A percentile compares a stretch with the other conserved stretches of the same genome.
phyloP scores from a whole-genome alignment of 1,140 invertebrate species.

The Scaptomyza montana region DNA sequence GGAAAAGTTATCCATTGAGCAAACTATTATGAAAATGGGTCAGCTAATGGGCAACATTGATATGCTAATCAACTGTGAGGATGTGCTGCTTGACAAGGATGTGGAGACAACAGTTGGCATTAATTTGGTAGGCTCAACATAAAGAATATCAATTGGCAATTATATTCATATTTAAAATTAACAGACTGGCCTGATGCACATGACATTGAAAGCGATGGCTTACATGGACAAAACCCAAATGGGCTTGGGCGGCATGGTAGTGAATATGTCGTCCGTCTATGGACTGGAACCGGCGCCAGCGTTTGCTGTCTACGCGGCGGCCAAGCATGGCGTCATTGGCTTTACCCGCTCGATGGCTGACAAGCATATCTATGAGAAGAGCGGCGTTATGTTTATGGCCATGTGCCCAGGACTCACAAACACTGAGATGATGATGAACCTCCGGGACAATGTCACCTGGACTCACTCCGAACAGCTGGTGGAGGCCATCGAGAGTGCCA shows the following conservation, averaged over 20 bases:
- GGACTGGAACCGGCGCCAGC: constrained; percentile 84
- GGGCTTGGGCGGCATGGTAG: constrained; percentile 86
- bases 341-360: constrained; percentile 84
- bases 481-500: constrained; percentile 68
- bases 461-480: constrained; percentile 61
- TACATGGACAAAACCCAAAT: constrained; percentile 86
- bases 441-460: constrained; percentile 73
- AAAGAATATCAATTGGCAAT: not conserved
- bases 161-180: not conserved
- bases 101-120: constrained; percentile 71
- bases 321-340: constrained; percentile 85
- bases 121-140: constrained; percentile 67
- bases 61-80: constrained; percentile 74
- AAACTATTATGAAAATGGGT: constrained; percentile 60
- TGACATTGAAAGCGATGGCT: constrained; percentile 62
- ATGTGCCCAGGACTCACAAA: constrained; percentile 73
- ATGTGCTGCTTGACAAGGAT: constrained; percentile 76
- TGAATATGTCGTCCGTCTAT: constrained; percentile 87
- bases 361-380: constrained; percentile 60
- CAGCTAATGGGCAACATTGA: constrained; percentile 68
- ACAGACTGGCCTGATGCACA: constrained; percentile 69
- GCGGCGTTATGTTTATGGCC: constrained; percentile 69
- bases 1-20: constrained; percentile 65
- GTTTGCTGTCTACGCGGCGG: constrained; percentile 84
- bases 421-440: constrained; percentile 75